A percentile compares a stretch with the other conserved stretches of the same genome.
These are phyloP conservation scores for Scatophagus argus DNA, from an alignment of 2,113 vertebrate species.

Conservation along the genomic window DNA sequence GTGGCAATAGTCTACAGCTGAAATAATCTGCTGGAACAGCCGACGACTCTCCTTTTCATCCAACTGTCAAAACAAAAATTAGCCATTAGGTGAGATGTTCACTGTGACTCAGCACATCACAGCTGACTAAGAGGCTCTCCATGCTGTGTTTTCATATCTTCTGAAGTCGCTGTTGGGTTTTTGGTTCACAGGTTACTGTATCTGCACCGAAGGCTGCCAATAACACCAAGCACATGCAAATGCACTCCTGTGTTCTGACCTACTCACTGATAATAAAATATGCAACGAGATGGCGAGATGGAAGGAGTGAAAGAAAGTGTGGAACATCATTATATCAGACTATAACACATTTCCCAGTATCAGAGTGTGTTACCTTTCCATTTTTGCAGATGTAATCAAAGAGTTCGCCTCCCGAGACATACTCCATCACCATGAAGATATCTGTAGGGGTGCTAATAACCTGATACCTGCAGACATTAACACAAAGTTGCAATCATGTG, in stretches of 20 bases:
- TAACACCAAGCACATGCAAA: slow-evolving; percentile 2
- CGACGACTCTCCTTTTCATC: slow-evolving; percentile 97
- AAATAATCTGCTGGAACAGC: slow-evolving; percentile 98
- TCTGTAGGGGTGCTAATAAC: slow-evolving; percentile 99
- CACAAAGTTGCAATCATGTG: slow-evolving; percentile 12
- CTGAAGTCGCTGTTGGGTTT: slow-evolving; percentile 13
- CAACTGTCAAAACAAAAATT: slow-evolving; percentile 84
- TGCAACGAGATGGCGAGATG: background rate
- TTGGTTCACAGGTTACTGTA: slow-evolving; percentile 9
- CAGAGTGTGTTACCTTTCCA: slow-evolving; percentile 91
- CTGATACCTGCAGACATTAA: slow-evolving; percentile 90
- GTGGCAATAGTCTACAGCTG: slow-evolving; percentile 98
- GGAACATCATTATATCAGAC: background rate
- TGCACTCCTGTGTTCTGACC: slow-evolving; percentile 1
- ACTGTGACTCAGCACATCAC: slow-evolving; percentile 46
- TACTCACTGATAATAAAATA: background rate
- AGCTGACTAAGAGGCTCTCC: slow-evolving; percentile 48
- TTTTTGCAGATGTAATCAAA: slow-evolving; percentile 99
- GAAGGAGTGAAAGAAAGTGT: background rate
- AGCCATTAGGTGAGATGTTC: slow-evolving; percentile 58
- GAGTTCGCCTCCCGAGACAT: slow-evolving; percentile 98
- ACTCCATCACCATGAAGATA: slow-evolving; percentile 99
- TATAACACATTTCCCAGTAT: background rate
- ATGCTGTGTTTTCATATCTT: slow-evolving; percentile 28
- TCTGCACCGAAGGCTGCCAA: slow-evolving; percentile 7